phyloP scores from a whole-genome alignment of 2,113 vertebrate genomes.

The Antidorcas marsupialis region DNA sequence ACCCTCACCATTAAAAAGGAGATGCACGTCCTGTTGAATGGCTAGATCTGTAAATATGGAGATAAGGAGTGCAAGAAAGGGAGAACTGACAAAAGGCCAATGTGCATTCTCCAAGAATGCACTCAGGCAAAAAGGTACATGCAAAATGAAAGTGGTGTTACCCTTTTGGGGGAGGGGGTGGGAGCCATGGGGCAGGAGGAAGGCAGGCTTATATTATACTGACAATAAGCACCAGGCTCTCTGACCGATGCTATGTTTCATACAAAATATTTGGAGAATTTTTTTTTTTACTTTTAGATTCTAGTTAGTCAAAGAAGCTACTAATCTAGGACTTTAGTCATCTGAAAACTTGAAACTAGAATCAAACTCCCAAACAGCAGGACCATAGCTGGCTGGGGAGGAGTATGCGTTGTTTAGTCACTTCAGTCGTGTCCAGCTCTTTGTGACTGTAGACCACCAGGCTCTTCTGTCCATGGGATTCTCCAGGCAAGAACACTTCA shows the following conservation, averaged over 20 bases:
- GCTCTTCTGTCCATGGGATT: background rate
- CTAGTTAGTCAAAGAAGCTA: background rate
- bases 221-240: accelerated
- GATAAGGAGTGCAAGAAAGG: too few relatives aligned
- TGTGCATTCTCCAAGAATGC: background rate
- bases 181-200: background rate
- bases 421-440: background rate
- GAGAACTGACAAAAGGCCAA: background rate
- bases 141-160: too few relatives aligned
- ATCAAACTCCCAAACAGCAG: accelerated
- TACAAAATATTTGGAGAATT: too few relatives aligned
- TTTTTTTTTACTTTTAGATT: background rate
- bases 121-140: accelerated
- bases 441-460: background rate
- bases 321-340: background rate
- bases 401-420: accelerated
- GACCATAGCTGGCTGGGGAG: too few relatives aligned
- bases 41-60: accelerated
- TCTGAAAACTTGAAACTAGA: background rate
- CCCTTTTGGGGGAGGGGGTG: accelerated
- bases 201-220: background rate
- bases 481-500: background rate
- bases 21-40: accelerated
- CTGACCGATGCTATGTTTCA: accelerated
- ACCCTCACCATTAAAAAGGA: accelerated